Evolutionary conservation across 64 coral and sea anemone genomes (phyloP), one percentile per base, ranked within the genome.

Genomic region (Pocillopora damicornis): DNA sequence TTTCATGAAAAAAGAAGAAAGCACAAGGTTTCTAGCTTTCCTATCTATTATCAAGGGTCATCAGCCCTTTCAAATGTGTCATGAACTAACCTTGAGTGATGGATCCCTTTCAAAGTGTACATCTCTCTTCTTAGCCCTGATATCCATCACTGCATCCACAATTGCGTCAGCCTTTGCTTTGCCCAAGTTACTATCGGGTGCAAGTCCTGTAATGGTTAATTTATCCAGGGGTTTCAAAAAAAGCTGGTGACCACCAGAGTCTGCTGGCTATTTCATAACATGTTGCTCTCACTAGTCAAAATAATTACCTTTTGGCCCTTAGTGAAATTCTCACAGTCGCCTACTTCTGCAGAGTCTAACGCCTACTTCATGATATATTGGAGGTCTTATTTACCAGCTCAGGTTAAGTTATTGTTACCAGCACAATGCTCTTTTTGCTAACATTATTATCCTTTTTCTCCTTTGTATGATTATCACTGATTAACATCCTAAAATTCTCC

Each of bases 131-230:
- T 84, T 91, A 23, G 91, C 80, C 37, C 87, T 75, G 13, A 95
- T 83, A 15, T 88, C 85, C 86, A 87, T 95, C 4, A 91, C 59
- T 15, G 62, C 79, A 45, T 91, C 78, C 0, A 95, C 89, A 37
- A 95, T 60, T 89, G 91, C 88, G 9, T 95, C 93, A 13, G 89
- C 88, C 4, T 45, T 11, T 60, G 61, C 89, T 60, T 75, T 75
- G 35, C 78, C 68, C 13, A 80, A 45, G 34, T 91, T 88, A 30
- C 60, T 74, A 7, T 38, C 63, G 20, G 93, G 93, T 74, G 89
- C 58, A 11, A 95, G 37, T 13, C 86, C 93, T 95, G 37, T 61
- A 63, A 75, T 60, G 56, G 5, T 10, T 22, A 42, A 6, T 14
- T 10, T 34, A 66, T 60, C 30, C 30, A 30, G 30, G 30, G 30